phyloP scores from a whole-genome alignment of 2,113 vertebrate species.

The Aplodontia rufa region DNA sequence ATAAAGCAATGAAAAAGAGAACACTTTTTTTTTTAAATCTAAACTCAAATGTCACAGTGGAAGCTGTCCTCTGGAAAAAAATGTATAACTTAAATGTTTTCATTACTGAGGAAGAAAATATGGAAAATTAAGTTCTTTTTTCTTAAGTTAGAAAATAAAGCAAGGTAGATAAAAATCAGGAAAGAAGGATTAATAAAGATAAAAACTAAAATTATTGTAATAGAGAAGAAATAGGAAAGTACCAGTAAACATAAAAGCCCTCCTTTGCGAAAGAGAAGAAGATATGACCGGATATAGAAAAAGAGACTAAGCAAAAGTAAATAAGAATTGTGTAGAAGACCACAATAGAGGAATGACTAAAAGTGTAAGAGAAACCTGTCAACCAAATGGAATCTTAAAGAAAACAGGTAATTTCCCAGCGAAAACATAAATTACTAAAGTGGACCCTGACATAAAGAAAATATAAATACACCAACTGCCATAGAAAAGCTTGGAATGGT shows the following conservation, averaged over 20 bases:
- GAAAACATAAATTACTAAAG: conserved; percentile 22
- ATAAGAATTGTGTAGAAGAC: conserved; percentile 7
- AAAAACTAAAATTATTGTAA: too few species aligned
- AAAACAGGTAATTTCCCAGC: conserved; percentile 7
- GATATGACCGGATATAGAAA: neutral
- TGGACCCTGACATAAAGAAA: neutral
- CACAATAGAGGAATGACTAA: neutral
- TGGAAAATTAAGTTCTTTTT: neutral
- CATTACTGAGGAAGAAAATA: neutral
- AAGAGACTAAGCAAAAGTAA: neutral
- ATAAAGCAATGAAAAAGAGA: conserved; percentile 3
- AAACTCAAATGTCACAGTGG: conserved; percentile 22
- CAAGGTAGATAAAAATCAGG: conserved; percentile 19
- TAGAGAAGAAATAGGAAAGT: neutral
- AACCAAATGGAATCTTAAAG: conserved; percentile 22
- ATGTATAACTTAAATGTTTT: conserved; percentile 18
- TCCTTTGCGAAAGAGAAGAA: neutral
- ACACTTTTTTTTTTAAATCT: conserved; percentile 9
- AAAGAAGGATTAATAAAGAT: neutral
- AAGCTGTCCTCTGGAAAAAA: conserved; percentile 1
- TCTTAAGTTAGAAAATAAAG: neutral
- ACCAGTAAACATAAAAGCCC: neutral
- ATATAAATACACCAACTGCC: neutral
- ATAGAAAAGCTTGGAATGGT: neutral
- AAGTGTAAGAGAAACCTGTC: neutral